These are phyloP conservation scores for Bombus superbus DNA, from an alignment of 1,140 invertebrate species.

Conservation along the genomic window DNA sequence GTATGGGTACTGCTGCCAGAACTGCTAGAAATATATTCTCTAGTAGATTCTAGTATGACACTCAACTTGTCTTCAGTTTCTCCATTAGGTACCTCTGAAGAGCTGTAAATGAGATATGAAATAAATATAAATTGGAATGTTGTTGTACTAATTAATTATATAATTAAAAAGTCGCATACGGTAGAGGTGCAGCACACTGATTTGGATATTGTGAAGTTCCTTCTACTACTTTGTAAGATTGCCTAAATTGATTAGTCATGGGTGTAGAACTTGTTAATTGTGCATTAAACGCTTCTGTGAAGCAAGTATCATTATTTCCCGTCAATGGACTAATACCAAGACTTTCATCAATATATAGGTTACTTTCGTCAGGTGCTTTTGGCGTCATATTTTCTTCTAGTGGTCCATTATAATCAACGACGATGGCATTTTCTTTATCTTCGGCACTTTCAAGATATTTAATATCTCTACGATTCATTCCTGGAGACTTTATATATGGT, in stretches of 20 bases:
- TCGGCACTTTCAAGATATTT: conserved; percentile 78
- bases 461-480: conserved; percentile 77
- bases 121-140: neutral
- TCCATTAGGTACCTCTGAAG: conserved; percentile 43
- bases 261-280: conserved; percentile 76
- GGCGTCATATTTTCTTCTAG: conserved; percentile 68
- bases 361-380: conserved; percentile 67
- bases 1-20: conserved; percentile 70
- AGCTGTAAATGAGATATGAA: conserved; percentile 53
- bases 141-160: neutral
- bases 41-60: conserved; percentile 77
- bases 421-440: conserved; percentile 78
- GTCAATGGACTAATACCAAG: conserved; percentile 73
- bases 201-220: conserved; percentile 62
- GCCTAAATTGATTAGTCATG: conserved; percentile 76
- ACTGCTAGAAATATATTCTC: conserved; percentile 78
- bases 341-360: conserved; percentile 75
- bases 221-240: conserved; percentile 66
- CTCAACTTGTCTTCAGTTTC: conserved; percentile 77
- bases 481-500: conserved; percentile 78
- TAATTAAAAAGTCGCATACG: conserved; percentile 52
- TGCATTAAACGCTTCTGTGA: conserved; percentile 74
- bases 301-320: conserved; percentile 73
- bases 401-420: conserved; percentile 70
- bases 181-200: conserved; percentile 47